phyloP scores from a whole-genome alignment of 2,888 invertebrate genomes.

The Helleia helle region DNA sequence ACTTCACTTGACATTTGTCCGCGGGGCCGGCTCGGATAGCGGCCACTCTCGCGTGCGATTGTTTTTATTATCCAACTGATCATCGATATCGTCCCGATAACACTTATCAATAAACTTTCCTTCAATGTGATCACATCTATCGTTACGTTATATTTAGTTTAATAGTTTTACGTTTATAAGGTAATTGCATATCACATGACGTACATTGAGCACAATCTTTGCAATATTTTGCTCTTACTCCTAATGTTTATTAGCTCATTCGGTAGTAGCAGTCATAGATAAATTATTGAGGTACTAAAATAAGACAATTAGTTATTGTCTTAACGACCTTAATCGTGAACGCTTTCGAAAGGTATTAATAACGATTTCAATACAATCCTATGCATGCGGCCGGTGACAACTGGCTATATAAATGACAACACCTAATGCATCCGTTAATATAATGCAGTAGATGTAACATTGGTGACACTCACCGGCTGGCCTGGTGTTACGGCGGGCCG shows the following conservation, averaged over 20 bases:
- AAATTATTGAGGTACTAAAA: background rate
- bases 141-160: background rate
- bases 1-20: conserved; percentile 49
- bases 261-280: background rate
- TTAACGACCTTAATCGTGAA: conserved; percentile 1
- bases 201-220: background rate
- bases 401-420: background rate
- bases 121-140: conserved; percentile 13
- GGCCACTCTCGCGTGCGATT: conserved; percentile 60
- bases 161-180: background rate
- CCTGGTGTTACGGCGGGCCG: conserved; percentile 76
- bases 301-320: background rate
- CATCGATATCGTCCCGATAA: conserved; percentile 47
- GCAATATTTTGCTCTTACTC: background rate
- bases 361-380: background rate
- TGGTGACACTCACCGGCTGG: conserved; percentile 79
- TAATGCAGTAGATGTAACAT: conserved; percentile 3
- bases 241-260: background rate
- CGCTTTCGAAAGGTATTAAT: conserved; percentile 3
- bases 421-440: background rate
- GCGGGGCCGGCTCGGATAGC: conserved; percentile 33
- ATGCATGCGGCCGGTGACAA: background rate
- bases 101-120: conserved; percentile 33
- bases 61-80: conserved; percentile 58
- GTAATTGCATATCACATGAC: background rate